Evolutionary conservation across 2,888 invertebrate species (phyloP).

Genomic region (Luperina testacea): DNA sequence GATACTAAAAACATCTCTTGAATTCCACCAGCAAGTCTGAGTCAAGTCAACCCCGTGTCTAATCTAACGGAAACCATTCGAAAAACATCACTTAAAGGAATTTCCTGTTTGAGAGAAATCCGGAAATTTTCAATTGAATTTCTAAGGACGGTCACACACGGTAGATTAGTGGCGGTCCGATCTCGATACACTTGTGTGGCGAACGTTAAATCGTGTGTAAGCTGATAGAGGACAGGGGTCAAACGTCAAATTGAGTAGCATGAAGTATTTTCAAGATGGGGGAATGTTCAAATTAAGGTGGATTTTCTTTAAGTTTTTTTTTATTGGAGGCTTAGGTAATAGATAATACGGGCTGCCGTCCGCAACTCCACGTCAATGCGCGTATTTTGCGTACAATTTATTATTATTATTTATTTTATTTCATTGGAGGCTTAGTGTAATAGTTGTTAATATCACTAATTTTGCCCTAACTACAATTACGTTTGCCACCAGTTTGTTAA

Average conservation of each 20-base stretch:
- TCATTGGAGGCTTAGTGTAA: neutral
- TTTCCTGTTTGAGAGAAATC: slow-evolving; percentile 74
- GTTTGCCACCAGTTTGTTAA: neutral
- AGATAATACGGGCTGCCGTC: no score
- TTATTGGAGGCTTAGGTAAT: no score
- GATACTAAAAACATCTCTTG: neutral
- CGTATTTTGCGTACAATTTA: no score
- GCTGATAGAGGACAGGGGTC: slow-evolving; percentile 68
- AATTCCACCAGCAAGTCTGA: slow-evolving; percentile 39
- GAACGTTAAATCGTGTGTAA: slow-evolving; percentile 80
- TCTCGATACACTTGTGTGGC: slow-evolving; percentile 72
- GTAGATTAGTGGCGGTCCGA: slow-evolving; percentile 80
- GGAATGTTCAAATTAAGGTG: slow-evolving; percentile 22
- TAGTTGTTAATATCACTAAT: neutral
- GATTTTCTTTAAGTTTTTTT: neutral
- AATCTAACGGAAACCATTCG: slow-evolving; percentile 83
- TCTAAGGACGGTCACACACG: slow-evolving; percentile 80
- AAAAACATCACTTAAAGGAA: slow-evolving; percentile 83
- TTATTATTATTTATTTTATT: no score
- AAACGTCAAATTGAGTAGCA: slow-evolving; percentile 57
- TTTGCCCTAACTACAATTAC: neutral
- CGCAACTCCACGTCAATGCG: no score
- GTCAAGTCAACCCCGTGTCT: slow-evolving; percentile 58
- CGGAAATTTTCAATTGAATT: slow-evolving; percentile 86
- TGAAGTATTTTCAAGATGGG: slow-evolving; percentile 44